Conservation (phyloP, 1,140 invertebrate species). For the Drosophila malerkotliana region DNA sequence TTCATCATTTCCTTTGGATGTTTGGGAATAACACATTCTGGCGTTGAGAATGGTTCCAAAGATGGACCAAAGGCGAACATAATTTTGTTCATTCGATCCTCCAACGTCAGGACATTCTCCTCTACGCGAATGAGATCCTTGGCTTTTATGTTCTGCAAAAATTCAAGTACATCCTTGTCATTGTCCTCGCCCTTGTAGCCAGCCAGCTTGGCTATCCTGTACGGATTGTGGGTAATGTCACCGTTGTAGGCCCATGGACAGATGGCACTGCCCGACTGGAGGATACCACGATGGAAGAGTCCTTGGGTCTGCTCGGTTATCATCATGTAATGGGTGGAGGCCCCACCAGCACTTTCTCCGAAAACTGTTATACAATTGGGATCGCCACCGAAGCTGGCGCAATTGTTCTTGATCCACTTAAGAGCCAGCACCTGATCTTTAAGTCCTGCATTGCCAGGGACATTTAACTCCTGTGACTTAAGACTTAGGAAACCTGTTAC, state of each 20-base stretch:
- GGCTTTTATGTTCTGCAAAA: slow-evolving; percentile 61
- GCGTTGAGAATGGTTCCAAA: slow-evolving; percentile 73
- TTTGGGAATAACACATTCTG: slow-evolving; percentile 75
- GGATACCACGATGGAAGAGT: slow-evolving; percentile 82
- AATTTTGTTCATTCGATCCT: slow-evolving; percentile 56
- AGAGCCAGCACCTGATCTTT: slow-evolving; percentile 88
- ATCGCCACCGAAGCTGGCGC: slow-evolving; percentile 85
- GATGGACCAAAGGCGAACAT: slow-evolving; percentile 78
- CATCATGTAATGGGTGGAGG: slow-evolving; percentile 86
- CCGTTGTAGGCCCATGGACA: slow-evolving; percentile 63
- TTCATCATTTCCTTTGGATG: slow-evolving; percentile 76
- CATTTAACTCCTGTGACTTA: slow-evolving; percentile 68
- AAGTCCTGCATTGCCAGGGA: slow-evolving; percentile 87
- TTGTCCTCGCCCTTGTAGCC: slow-evolving; percentile 78
- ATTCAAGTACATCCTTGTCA: slow-evolving; percentile 71
- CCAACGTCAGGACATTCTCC: slow-evolving; percentile 53
- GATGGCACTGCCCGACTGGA: slow-evolving; percentile 82
- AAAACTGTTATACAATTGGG: slow-evolving; percentile 84
- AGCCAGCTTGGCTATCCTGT: slow-evolving; percentile 60
- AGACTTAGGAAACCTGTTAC: slow-evolving; percentile 71
- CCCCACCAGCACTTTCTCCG: slow-evolving; percentile 84
- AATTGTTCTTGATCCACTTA: slow-evolving; percentile 88
- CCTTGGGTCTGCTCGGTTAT: slow-evolving; percentile 85
- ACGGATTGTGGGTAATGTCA: slow-evolving; percentile 52
- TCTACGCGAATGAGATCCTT: slow-evolving; percentile 86